Evolutionary conservation across 2,113 vertebrate species (phyloP).

Genomic region (Falcunculus frontatus): DNA sequence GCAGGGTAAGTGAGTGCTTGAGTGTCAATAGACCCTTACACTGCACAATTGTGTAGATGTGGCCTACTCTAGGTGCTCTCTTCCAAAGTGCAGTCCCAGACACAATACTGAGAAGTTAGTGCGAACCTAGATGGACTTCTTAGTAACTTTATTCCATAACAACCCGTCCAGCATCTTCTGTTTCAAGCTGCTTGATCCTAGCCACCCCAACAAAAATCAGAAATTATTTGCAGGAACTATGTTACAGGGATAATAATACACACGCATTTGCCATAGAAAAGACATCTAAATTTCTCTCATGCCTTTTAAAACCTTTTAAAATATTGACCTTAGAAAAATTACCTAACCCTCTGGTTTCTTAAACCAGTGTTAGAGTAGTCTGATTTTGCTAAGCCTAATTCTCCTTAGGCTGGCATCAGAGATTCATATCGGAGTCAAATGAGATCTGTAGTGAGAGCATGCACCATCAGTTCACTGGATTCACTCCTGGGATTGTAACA

Average conservation of each 20-base stretch:
- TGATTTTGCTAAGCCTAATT: neutral
- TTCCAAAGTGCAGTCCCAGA: neutral
- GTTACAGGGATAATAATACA: neutral
- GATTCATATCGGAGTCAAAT: neutral
- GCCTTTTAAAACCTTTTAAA: neutral
- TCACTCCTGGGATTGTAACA: neutral
- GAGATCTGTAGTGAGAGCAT: neutral
- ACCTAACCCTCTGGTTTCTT: neutral
- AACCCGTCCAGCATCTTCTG: neutral
- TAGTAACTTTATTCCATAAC: neutral
- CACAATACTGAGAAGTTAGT: neutral
- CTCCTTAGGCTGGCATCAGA: neutral
- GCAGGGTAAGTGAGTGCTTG: rapidly evolving
- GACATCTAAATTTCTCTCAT: neutral
- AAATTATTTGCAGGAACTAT: neutral
- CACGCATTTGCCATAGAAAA: neutral
- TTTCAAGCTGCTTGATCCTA: neutral
- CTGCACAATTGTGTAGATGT: neutral
- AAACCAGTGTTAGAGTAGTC: neutral
- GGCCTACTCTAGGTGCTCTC: neutral
- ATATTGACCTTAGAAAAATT: neutral
- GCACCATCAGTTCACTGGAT: neutral
- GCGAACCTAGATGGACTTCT: neutral
- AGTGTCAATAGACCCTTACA: neutral
- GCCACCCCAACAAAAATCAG: neutral